Conservation (phyloP, 2,888 invertebrate genomes). For the Galerucella calmariensis region DNA sequence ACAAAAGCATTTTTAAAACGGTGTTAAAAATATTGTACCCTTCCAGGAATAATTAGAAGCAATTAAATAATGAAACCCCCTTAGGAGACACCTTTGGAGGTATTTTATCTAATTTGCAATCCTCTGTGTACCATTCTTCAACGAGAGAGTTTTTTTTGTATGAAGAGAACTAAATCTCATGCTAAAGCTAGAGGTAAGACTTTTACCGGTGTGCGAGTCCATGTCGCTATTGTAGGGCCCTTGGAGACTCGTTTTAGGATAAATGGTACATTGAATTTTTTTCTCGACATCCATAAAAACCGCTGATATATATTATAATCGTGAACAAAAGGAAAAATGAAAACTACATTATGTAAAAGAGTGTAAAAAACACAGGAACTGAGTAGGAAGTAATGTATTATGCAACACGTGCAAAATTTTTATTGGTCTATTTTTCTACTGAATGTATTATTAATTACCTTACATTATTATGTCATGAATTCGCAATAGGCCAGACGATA, state of each 20-base stretch:
- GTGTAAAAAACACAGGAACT: neutral
- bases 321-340: neutral
- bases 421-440: too few species aligned
- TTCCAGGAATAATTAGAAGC: neutral
- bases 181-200: neutral
- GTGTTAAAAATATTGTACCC: neutral
- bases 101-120: conserved; percentile 18
- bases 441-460: too few species aligned
- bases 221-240: conserved; percentile 7
- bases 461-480: too few species aligned
- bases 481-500: too few species aligned
- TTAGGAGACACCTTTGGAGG: conserved; percentile 5
- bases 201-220: conserved; percentile 1
- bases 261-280: conserved; percentile 2
- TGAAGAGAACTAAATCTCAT: conserved; percentile 6
- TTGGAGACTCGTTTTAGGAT: conserved; percentile 6
- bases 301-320: neutral
- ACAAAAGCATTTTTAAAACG: neutral
- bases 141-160: conserved; percentile 22
- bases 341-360: neutral
- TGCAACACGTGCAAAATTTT: neutral
- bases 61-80: neutral
- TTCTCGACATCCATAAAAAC: neutral
- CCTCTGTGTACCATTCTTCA: conserved; percentile 20
- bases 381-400: neutral